phyloP scores from a whole-genome alignment of 1,140 invertebrate species.

The Camponotus pennsylvanicus region DNA sequence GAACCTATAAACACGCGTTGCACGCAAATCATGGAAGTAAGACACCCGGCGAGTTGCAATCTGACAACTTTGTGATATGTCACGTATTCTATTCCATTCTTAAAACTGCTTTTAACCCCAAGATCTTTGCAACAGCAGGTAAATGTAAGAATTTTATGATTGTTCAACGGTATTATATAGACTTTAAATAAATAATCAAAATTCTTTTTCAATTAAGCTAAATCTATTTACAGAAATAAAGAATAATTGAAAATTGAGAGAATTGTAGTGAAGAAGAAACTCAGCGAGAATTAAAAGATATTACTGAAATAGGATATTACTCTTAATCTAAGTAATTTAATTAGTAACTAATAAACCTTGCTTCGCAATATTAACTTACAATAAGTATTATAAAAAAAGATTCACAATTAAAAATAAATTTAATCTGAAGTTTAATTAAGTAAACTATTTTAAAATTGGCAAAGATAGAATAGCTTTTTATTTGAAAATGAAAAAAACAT shows the following conservation, averaged over 20 bases:
- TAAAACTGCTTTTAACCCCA: not conserved
- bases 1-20: conserved; percentile 37
- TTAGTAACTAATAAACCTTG: not conserved
- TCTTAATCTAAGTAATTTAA: not conserved
- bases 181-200: not conserved
- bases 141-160: not conserved
- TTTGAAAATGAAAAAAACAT: not conserved
- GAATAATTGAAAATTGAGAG: not conserved
- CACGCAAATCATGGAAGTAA: conserved; percentile 14
- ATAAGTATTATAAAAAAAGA: too few relatives aligned
- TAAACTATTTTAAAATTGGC: not conserved
- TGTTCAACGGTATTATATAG: not conserved
- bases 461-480: not conserved
- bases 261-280: not conserved
- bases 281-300: not conserved
- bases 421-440: not conserved
- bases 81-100: not conserved
- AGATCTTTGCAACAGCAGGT: not conserved
- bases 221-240: not conserved
- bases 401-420: not conserved
- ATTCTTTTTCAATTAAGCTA: not conserved
- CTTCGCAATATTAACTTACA: not conserved
- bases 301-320: not conserved
- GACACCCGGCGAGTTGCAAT: not conserved
- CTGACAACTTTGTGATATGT: not conserved